Base-by-base conservation (phyloP, 2,888 invertebrate genomes). In the Punctoribates punctum region DNA sequence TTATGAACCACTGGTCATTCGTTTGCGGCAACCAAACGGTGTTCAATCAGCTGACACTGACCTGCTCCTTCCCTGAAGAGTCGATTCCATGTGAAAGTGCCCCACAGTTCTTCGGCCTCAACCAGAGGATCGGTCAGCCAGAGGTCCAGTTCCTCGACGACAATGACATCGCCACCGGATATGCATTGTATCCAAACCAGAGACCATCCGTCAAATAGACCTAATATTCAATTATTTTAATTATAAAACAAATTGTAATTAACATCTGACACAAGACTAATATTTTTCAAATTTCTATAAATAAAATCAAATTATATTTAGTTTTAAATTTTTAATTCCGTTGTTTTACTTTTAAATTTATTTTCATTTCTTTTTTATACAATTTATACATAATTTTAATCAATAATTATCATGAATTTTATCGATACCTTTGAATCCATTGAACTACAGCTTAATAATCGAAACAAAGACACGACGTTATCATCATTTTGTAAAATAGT, bases 21-120 rank as follows among this genome's bases (percentile, higher is more conserved):
- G 51, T 78, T 34, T 80, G 80, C 72, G 79, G 79, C 29, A 80
- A 80, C 73, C 75, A 74, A 25, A 80, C 80, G 60, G 57, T 81
- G 11, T 81, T 81, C 77, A 80, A 81, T 73, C 81, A 81, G 74
- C 74, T 80, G 38, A 78, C 79, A n/a, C 77, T 81, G 34, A 80
- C 80, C 6, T 81, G 81, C 67, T 74, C 78, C 13, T 78, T 79
- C 70, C 78, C 79, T 8, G 80, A 80, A 34, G 80, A 81, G 27
- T 79, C 80, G 11, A 78, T 80, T 5, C 81, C 80, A 6, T 81
- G 81, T 72, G 77, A 77, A 23, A 77, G 79, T 29, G 79, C 81
- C 0, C 79, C 80, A 17, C 78, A 80, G 20, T 81, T 81, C 77
- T 81, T 78, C 73, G 78, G 77, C 48, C 65, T 81, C 29, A 81